phyloP scores from a whole-genome alignment of 2,113 vertebrate genomes.

The Diglossa brunneiventris region DNA sequence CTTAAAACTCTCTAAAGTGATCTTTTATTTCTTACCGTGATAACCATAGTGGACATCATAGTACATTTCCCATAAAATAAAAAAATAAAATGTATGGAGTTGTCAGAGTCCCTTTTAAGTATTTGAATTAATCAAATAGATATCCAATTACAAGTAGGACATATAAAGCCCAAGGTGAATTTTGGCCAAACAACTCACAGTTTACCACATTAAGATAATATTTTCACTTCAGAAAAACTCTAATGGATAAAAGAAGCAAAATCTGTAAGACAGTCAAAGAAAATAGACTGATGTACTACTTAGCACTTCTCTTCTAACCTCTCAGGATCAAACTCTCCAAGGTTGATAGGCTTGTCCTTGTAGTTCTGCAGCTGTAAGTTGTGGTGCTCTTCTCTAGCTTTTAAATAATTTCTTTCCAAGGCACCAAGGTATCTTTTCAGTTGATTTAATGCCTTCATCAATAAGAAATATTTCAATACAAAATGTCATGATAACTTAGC shows the following conservation, averaged over 20 bases:
- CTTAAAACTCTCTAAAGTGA: not conserved
- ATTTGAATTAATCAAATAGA: not conserved
- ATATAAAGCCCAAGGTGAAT: not conserved
- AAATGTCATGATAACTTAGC: not conserved
- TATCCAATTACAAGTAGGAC: not conserved
- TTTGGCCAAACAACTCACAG: not conserved
- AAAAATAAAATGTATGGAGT: not conserved
- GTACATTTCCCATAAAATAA: not conserved
- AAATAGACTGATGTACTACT: not conserved
- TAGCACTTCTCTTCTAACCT: conserved; percentile 74
- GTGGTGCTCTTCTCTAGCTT: conserved; percentile 80
- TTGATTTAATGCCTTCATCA: conserved; percentile 78
- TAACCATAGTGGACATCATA: not conserved
- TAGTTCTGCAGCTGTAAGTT: conserved; percentile 80
- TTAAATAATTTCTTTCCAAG: conserved; percentile 84
- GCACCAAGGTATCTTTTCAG: conserved; percentile 81
- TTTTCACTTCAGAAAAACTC: not conserved
- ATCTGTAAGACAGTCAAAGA: not conserved
- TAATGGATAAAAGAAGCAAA: not conserved
- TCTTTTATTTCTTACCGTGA: not conserved
- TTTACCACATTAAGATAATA: not conserved
- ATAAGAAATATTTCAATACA: conserved; percentile 4
- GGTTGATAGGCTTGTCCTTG: conserved; percentile 66
- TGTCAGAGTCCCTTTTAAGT: not conserved
- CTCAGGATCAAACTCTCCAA: conserved; percentile 83